These are phyloP conservation scores for Koerneria pararmatus DNA, from an alignment of 2,888 invertebrate species.

Conservation along the genomic window DNA sequence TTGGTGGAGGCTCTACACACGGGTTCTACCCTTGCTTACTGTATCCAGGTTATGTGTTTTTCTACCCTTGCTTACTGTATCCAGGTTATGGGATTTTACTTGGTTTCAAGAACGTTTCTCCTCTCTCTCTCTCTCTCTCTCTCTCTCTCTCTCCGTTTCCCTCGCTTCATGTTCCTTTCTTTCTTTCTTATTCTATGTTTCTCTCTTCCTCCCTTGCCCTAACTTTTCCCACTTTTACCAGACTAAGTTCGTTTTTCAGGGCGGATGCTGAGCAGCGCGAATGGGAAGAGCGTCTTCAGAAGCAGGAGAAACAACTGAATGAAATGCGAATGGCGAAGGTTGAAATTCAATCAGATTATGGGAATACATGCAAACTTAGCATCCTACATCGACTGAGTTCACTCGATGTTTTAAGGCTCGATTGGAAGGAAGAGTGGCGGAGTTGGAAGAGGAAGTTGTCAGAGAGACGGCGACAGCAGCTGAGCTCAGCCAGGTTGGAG, in stretches of 20 bases:
- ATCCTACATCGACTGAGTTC: no score
- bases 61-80: conserved; percentile 61
- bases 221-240: no score
- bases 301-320: conserved; percentile 32
- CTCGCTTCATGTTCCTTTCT: no score
- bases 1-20: conserved; percentile 90
- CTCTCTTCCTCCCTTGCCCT: no score
- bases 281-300: conserved; percentile 32
- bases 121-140: no score
- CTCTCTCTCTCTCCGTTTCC: no score
- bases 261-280: conserved; percentile 34
- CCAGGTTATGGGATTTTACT: conserved; percentile 65
- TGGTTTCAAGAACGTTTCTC: no score
- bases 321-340: conserved; percentile 33
- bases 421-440: conserved; percentile 33
- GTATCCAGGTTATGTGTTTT: conserved; percentile 64
- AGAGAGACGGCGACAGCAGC: conserved; percentile 32
- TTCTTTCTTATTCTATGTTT: no score
- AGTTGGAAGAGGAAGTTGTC: conserved; percentile 34
- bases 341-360: neutral
- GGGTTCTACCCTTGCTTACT: conserved; percentile 78
- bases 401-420: conserved; percentile 16
- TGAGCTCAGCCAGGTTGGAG: conserved; percentile 30
- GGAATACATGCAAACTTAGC: no score
- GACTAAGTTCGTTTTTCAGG: conserved; percentile 29